These are phyloP conservation scores for Polyploca ridens DNA, from an alignment of 2,888 invertebrate species.

Conservation along the genomic window DNA sequence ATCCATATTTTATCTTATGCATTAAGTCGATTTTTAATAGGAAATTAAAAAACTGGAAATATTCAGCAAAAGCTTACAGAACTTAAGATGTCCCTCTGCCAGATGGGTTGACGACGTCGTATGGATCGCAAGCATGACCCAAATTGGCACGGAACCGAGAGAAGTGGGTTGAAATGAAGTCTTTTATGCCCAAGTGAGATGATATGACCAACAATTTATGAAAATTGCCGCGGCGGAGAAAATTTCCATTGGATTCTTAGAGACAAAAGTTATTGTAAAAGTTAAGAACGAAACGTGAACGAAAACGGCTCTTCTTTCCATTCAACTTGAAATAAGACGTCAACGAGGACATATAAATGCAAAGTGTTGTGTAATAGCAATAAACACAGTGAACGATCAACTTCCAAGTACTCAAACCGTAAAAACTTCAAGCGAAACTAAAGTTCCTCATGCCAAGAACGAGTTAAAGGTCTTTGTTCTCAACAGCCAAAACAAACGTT, in stretches of 20 bases:
- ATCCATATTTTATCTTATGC: not conserved
- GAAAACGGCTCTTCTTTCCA: constrained; percentile 31
- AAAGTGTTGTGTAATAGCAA: constrained; percentile 53
- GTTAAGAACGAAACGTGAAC: constrained; percentile 33
- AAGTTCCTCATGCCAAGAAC: constrained; percentile 57
- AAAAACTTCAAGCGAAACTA: constrained; percentile 70
- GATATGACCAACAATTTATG: constrained; percentile 33
- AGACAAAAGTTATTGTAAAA: constrained; percentile 23
- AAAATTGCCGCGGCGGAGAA: constrained; percentile 21
- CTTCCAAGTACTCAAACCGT: constrained; percentile 56
- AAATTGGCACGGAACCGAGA: constrained; percentile 27
- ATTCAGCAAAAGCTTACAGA: constrained; percentile 11
- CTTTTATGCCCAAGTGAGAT: constrained; percentile 23
- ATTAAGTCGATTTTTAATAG: constrained; percentile 17
- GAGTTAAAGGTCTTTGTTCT: constrained; percentile 76
- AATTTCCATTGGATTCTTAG: constrained; percentile 25
- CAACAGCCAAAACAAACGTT: constrained; percentile 77
- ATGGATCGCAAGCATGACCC: constrained; percentile 23
- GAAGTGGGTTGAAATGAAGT: constrained; percentile 29
- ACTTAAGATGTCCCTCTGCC: constrained; percentile 24
- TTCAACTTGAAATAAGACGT: constrained; percentile 38
- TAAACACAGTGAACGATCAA: constrained; percentile 54
- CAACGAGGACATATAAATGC: constrained; percentile 48
- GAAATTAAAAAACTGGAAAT: constrained; percentile 20
- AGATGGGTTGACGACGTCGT: constrained; percentile 16